Evolutionary conservation across 37 sponge, comb jelly and placozoan species (phyloP).

Genomic region (Petrosia ficiformis): DNA sequence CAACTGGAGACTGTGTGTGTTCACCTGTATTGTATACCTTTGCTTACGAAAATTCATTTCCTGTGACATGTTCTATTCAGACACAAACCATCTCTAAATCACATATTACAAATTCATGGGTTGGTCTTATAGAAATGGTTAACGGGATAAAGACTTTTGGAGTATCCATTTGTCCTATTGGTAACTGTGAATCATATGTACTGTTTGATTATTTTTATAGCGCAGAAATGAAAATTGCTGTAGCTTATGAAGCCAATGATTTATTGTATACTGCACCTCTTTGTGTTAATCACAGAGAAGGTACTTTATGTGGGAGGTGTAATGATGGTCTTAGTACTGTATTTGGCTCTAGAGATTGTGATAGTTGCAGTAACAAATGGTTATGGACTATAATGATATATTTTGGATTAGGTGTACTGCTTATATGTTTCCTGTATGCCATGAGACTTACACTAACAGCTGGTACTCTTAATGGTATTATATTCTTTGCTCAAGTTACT

Average conservation of each 20-base stretch:
- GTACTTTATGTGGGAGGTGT: conserved; percentile 3
- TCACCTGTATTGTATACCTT: no score
- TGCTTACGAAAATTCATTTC: no score
- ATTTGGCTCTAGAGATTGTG: conserved; percentile 22
- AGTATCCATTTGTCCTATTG: no score
- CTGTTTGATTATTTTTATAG: no score
- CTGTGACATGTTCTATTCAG: no score
- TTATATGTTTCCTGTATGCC: conserved; percentile 27
- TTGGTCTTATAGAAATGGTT: no score
- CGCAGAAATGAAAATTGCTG: background rate
- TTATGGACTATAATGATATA: background rate
- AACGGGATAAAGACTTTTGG: no score
- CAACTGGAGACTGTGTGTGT: no score
- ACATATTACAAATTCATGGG: no score
- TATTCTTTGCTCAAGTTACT: conserved; percentile 44
- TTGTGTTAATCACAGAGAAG: background rate
- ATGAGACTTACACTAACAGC: conserved; percentile 24
- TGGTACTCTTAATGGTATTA: conserved; percentile 42
- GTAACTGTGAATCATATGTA: no score
- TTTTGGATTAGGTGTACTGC: conserved; percentile 18
- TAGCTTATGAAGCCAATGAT: background rate
- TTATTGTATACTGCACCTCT: background rate
- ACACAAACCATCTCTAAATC: no score
- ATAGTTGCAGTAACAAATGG: conserved; percentile 8
- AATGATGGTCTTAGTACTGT: conserved; percentile 16